These are phyloP conservation scores for Cairina moschata DNA, from an alignment of 2,113 vertebrate species.

Conservation along the genomic window DNA sequence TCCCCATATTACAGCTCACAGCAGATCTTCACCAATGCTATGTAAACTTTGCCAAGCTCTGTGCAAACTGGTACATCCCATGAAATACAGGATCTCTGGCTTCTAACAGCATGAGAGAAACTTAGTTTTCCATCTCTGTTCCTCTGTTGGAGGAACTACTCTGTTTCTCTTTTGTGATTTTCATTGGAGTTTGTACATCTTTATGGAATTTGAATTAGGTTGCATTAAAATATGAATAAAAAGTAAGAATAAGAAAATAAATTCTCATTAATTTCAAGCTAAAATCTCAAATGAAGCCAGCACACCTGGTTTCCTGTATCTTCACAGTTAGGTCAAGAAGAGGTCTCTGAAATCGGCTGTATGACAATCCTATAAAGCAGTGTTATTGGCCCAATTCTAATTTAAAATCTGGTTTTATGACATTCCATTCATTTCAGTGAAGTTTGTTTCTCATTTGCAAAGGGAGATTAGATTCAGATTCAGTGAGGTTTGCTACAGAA, in stretches of 20 bases:
- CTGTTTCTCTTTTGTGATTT: not conserved
- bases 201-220: not conserved
- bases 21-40: not conserved
- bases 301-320: not conserved
- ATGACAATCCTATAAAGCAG: not conserved
- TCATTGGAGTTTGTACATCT: not conserved
- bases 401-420: conserved; percentile 37
- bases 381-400: conserved; percentile 9
- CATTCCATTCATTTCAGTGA: conserved; percentile 43
- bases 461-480: conserved; percentile 12
- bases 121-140: not conserved
- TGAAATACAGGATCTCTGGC: not conserved
- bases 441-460: conserved; percentile 4
- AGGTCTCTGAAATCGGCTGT: not conserved
- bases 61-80: not conserved
- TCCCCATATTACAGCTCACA: conserved; percentile 13
- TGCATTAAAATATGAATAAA: not conserved
- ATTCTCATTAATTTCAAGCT: not conserved
- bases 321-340: not conserved
- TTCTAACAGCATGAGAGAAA: not conserved
- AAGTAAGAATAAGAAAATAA: not conserved
- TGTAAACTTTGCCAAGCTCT: not conserved
- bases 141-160: not conserved
- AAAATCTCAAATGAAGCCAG: not conserved
- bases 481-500: conserved; percentile 13